These are phyloP conservation scores for Lutjanus erythropterus DNA, from an alignment of 2,113 vertebrate genomes.

Conservation along the genomic window DNA sequence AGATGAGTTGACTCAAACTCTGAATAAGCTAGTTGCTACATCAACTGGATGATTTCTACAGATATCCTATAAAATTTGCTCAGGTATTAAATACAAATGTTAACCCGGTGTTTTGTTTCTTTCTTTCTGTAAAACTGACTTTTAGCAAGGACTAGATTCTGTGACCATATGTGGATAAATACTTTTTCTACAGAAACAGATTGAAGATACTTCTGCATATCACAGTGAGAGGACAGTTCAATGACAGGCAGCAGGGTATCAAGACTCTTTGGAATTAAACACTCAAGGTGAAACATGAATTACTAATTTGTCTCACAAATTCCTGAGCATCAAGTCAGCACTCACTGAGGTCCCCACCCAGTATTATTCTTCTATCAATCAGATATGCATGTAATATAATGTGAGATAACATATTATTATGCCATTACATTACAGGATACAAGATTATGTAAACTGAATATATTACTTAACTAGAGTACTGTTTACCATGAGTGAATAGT, in stretches of 20 bases:
- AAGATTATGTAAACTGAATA: constrained; percentile 5
- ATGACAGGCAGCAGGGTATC: constrained; percentile 29
- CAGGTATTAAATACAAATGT: neutral
- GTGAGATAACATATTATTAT: constrained; percentile 1
- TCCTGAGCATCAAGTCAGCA: constrained; percentile 42
- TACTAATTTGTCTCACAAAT: constrained; percentile 15
- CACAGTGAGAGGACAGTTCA: neutral
- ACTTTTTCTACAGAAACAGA: neutral
- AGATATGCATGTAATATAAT: neutral
- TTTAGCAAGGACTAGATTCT: neutral
- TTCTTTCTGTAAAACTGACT: neutral
- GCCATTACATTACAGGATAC: neutral
- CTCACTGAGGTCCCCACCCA: neutral
- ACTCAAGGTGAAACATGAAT: constrained; percentile 31
- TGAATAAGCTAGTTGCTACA: neutral
- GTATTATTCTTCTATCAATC: neutral
- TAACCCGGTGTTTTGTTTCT: neutral
- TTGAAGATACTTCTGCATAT: constrained; percentile 19
- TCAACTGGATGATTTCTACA: neutral
- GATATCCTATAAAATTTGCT: neutral
- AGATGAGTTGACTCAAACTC: neutral
- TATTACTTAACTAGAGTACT: neutral
- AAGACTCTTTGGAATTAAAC: constrained; percentile 31
- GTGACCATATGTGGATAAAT: neutral
- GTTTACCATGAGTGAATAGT: neutral